These are phyloP conservation scores for Borostomias antarcticus DNA, from an alignment of 2,797 vertebrate genomes.

Conservation along the genomic window DNA sequence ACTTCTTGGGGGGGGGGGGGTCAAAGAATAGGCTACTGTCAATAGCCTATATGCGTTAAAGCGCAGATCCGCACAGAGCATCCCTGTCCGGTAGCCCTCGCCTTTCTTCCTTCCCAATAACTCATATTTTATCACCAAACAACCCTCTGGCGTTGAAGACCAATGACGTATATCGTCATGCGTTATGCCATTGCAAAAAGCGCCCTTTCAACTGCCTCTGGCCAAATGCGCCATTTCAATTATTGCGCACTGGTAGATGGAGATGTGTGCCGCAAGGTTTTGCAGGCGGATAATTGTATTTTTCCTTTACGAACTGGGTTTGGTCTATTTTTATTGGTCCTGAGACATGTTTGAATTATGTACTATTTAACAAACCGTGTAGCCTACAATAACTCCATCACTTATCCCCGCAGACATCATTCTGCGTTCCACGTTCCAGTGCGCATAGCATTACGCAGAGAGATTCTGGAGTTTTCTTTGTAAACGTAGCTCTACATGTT, in stretches of 20 bases:
- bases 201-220: conserved; percentile 69
- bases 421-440: neutral
- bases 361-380: neutral
- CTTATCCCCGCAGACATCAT: neutral
- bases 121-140: conserved; percentile 73
- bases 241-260: conserved; percentile 75
- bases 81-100: neutral
- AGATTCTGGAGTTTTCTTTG: neutral
- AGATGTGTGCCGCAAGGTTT: conserved; percentile 62
- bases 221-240: conserved; percentile 86
- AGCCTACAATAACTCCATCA: conserved; percentile 11
- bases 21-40: conserved; percentile 43
- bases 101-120: conserved; percentile 35
- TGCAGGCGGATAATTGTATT: conserved; percentile 19
- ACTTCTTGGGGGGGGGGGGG: too few relatives aligned
- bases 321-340: neutral
- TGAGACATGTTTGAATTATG: neutral
- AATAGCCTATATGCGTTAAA: conserved; percentile 26
- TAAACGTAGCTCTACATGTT: neutral
- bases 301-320: neutral
- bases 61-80: neutral
- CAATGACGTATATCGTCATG: conserved; percentile 82
- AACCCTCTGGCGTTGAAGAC: conserved; percentile 74
- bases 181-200: conserved; percentile 71
- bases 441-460: neutral